Base-by-base conservation (phyloP, 2,113 vertebrate genomes). In the Struthio camelus region DNA sequence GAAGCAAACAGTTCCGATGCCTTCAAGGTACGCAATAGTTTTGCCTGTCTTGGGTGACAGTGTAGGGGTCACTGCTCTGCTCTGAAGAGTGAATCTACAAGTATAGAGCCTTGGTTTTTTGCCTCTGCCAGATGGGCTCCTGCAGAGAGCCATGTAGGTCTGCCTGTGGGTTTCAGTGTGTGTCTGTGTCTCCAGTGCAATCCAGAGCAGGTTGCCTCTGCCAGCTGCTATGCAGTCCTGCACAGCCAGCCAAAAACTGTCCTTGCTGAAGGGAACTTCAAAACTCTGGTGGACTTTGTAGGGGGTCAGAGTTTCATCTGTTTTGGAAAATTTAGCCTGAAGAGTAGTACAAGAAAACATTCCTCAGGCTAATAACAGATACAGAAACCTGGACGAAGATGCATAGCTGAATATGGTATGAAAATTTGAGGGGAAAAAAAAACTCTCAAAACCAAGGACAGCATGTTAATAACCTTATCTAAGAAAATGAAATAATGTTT, bases 181-280 rank as follows among this genome's bases (percentile, higher is more conserved):
- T 17, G 3, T 17, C 32, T 27, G 9, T n/a, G n/a, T n/a, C n/a
- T n/a, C n/a, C n/a, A n/a, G 24, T 4, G 23, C 16, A 65, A 7
- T 9, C 30, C 7, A 13, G 44, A 18, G 28, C 73, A 78, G 5
- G 11, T 38, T 46, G 62, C 58, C n/a, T 42, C 53, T 80, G 58
- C 15, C 11, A 58, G 40, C 10, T 13, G 2, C 30, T 8, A 4
- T 1, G 4, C 10, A 27, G 8, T 40, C 61, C 53, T 42, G 44
- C 7, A 0, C 1, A 1, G 25, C 59, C 38, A 61, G 19, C n/a
- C 42, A 36, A 20, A 65, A 64, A 19, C 48, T 36, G 18, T 23
- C 14, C 11, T 23, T 0, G 0, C 7, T 46, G 32, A 38, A 66
- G 44, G 13, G 27, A 62, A 23, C 8, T 11, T 10, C 42, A 27